phyloP scores from a whole-genome alignment of 2,113 vertebrate genomes.

The Pomatostomus ruficeps region DNA sequence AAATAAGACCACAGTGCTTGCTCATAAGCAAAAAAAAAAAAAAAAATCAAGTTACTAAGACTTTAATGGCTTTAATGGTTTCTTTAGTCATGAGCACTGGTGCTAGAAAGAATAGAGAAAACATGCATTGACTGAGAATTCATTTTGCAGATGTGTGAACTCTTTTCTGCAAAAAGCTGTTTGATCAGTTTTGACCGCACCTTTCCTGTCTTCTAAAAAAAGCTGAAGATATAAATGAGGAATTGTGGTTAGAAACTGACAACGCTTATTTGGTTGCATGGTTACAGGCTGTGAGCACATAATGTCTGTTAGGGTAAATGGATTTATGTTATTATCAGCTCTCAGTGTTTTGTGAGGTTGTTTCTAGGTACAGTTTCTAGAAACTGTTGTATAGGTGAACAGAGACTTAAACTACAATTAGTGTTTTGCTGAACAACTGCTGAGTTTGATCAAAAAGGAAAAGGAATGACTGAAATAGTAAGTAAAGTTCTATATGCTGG shows the following conservation, averaged over 20 bases:
- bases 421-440: neutral
- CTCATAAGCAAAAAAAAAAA: neutral
- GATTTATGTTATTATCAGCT: neutral
- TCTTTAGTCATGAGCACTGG: neutral
- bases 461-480: neutral
- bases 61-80: neutral
- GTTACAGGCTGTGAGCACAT: slow-evolving; percentile 35
- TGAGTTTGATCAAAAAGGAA: neutral
- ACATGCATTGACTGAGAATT: neutral
- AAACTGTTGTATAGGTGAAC: neutral
- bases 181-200: slow-evolving; percentile 53
- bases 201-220: slow-evolving; percentile 56
- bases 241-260: slow-evolving; percentile 37
- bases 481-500: neutral
- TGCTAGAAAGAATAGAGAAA: slow-evolving; percentile 17
- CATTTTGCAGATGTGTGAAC: slow-evolving; percentile 33
- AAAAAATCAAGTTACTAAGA: neutral
- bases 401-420: neutral
- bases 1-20: neutral
- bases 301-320: neutral
- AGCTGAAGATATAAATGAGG: slow-evolving; percentile 31
- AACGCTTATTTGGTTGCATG: slow-evolving; percentile 49
- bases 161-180: neutral
- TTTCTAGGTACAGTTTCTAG: neutral
- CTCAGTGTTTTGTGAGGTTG: neutral